Evolutionary conservation across 2,888 invertebrate species (phyloP).

Genomic region (Graphium colonna): DNA sequence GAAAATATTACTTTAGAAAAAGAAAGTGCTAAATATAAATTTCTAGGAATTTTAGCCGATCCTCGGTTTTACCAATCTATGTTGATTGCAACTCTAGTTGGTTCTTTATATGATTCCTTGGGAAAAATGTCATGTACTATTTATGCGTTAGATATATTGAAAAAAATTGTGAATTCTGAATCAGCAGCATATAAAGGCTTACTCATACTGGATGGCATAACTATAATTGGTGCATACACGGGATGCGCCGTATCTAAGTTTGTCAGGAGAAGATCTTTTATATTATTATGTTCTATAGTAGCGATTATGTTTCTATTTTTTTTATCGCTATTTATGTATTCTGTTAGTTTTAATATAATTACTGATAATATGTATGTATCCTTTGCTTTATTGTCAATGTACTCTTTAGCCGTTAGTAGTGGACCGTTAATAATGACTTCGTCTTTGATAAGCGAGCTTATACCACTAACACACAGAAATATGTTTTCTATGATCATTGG

Average conservation of each 20-base stretch:
- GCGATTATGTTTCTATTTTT: slow-evolving; percentile 9
- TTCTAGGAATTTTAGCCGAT: slow-evolving; percentile 1
- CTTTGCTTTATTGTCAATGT: background rate
- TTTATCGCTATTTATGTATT: slow-evolving; percentile 11
- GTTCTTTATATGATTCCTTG: slow-evolving; percentile 18
- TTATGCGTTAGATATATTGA: slow-evolving; percentile 28
- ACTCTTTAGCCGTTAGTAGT: slow-evolving; percentile 8
- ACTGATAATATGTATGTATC: slow-evolving; percentile 2
- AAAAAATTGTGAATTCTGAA: slow-evolving; percentile 21
- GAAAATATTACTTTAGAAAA: too few relatives aligned
- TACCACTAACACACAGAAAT: slow-evolving; percentile 13
- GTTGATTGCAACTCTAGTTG: background rate
- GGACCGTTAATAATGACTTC: slow-evolving; percentile 12
- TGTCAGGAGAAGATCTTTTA: slow-evolving; percentile 7
- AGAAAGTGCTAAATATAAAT: background rate
- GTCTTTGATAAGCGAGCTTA: slow-evolving; percentile 13
- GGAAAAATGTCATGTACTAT: slow-evolving; percentile 24
- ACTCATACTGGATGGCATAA: slow-evolving; percentile 25
- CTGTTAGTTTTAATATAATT: background rate
- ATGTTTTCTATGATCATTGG: slow-evolving; percentile 6
- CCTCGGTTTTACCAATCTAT: slow-evolving; percentile 25
- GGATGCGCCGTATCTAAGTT: slow-evolving; percentile 14
- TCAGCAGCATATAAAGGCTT: slow-evolving; percentile 25
- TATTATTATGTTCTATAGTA: background rate
- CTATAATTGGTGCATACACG: slow-evolving; percentile 6